These are phyloP conservation scores for Eucera pruinosa DNA, from an alignment of 2,888 invertebrate genomes.

Conservation along the genomic window DNA sequence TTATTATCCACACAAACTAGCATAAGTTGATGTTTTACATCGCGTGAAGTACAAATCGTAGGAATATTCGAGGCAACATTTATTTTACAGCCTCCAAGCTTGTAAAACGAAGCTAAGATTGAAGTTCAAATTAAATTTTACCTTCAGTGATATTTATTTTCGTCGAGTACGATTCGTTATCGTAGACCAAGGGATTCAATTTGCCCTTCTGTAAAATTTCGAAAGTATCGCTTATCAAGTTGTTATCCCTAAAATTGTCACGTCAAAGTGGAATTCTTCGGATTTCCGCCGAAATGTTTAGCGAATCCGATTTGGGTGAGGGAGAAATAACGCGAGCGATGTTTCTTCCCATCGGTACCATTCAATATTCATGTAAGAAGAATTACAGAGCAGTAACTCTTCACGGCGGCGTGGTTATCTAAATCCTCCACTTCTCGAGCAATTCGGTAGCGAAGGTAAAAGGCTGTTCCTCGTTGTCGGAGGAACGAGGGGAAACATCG, in stretches of 20 bases:
- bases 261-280: neutral
- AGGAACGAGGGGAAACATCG: conserved; percentile 49
- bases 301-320: neutral
- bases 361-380: conserved; percentile 54
- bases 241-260: neutral
- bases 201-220: no score
- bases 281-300: neutral
- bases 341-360: neutral
- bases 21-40: no score
- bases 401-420: conserved; percentile 71
- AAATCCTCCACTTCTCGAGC: conserved; percentile 70
- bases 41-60: no score
- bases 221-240: neutral
- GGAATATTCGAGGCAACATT: no score
- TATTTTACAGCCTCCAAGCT: no score
- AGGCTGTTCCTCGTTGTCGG: conserved; percentile 42
- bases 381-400: conserved; percentile 65
- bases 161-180: neutral
- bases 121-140: no score
- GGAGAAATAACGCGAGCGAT: neutral
- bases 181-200: neutral
- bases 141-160: no score
- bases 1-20: no score
- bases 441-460: conserved; percentile 51
- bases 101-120: no score